A percentile compares a stretch with the other conserved stretches of the same genome.
phyloP scores from a whole-genome alignment of 2,113 vertebrate species.

The Pelodiscus sinensis region DNA sequence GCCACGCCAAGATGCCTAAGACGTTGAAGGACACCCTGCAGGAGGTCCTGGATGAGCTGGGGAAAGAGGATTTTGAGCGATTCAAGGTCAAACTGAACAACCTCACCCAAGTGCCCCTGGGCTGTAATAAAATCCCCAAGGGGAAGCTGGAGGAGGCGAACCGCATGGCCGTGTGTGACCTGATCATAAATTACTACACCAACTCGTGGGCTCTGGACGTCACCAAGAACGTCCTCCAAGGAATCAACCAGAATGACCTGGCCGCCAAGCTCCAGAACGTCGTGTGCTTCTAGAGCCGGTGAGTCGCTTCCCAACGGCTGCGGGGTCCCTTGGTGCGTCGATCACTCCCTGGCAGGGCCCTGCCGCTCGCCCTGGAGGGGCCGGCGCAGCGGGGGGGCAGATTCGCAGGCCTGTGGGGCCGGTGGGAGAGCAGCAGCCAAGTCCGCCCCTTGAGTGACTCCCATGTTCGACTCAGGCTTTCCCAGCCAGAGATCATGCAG shows the following conservation, averaged over 20 bases:
- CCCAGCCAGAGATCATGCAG: background rate
- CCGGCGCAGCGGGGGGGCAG: background rate
- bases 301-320: background rate
- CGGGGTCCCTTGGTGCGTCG: background rate
- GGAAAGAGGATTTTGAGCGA: background rate
- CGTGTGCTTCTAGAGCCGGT: background rate
- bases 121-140: background rate
- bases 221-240: background rate
- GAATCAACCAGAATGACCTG: background rate
- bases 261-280: background rate
- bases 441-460: background rate
- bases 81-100: background rate
- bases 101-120: background rate
- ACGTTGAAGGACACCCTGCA: background rate
- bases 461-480: background rate
- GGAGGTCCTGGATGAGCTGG: background rate
- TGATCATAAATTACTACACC: background rate
- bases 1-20: background rate
- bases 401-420: background rate
- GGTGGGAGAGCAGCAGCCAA: background rate
- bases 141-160: background rate
- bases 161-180: background rate
- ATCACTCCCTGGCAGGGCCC: background rate
- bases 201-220: background rate
- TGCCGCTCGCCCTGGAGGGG: background rate